Percentiles rank a stretch among this genome's conserved stretches.
phyloP scores from a whole-genome alignment of 2,888 invertebrate species.

The Apodemia hepburni region DNA sequence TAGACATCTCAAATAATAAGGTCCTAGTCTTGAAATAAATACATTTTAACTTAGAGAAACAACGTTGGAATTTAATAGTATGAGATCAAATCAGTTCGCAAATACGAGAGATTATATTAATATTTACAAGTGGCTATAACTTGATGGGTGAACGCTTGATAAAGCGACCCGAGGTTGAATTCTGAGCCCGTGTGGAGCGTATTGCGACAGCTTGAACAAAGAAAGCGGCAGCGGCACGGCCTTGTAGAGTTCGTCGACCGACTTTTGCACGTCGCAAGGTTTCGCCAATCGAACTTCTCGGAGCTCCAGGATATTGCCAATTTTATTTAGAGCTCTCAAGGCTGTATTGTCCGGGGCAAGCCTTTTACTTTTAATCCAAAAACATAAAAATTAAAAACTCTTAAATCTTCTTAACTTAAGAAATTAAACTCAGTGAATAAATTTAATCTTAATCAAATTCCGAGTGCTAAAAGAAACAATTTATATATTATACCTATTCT shows the following conservation, averaged over 20 bases:
- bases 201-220: conserved; percentile 75
- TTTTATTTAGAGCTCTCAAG: conserved; percentile 68
- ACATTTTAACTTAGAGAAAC: background rate
- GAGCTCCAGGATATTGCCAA: conserved; percentile 79
- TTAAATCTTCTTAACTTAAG: too few relatives aligned
- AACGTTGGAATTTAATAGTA: background rate
- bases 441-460: too few relatives aligned
- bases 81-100: conserved; percentile 13
- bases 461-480: too few relatives aligned
- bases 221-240: conserved; percentile 70
- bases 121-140: conserved; percentile 34
- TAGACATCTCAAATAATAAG: too few relatives aligned
- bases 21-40: too few relatives aligned
- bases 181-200: conserved; percentile 40
- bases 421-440: too few relatives aligned
- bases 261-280: conserved; percentile 78
- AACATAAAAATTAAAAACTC: background rate
- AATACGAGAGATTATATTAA: conserved; percentile 32
- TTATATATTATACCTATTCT: too few relatives aligned
- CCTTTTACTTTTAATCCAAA: conserved; percentile 60
- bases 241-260: conserved; percentile 77
- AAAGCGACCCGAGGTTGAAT: conserved; percentile 67
- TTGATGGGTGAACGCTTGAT: conserved; percentile 66
- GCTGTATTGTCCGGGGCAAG: conserved; percentile 56
- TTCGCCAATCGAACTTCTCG: conserved; percentile 77